phyloP scores from a whole-genome alignment of 1,140 invertebrate species.

The Drosophila auraria region DNA sequence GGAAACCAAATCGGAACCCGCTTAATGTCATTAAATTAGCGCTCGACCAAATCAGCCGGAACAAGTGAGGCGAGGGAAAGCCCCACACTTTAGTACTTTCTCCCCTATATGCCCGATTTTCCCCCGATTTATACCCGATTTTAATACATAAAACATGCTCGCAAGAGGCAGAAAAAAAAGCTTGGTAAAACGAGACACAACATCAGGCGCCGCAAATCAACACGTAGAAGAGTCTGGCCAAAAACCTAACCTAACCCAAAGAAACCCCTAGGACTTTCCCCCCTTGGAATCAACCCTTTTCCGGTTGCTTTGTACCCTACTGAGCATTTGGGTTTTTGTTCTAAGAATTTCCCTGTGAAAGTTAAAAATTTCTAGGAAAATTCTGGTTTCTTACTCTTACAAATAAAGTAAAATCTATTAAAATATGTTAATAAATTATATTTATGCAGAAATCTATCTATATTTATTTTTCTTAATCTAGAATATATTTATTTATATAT shows the following conservation, averaged over 20 bases:
- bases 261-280: background rate
- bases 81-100: background rate
- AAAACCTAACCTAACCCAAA: slow-evolving; percentile 23
- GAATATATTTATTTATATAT: background rate
- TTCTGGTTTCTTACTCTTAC: no score
- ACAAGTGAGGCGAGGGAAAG: slow-evolving; percentile 52
- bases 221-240: slow-evolving; percentile 57
- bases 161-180: no score
- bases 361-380: background rate
- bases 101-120: background rate
- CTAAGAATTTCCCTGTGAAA: background rate
- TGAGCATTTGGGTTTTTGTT: slow-evolving; percentile 8
- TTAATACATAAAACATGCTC: slow-evolving; percentile 51
- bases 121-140: background rate
- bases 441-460: background rate
- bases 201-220: slow-evolving; percentile 62
- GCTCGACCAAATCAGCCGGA: slow-evolving; percentile 62
- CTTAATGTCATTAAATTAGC: slow-evolving; percentile 77
- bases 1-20: slow-evolving; percentile 53
- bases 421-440: background rate
- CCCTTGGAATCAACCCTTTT: slow-evolving; percentile 42
- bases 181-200: slow-evolving; percentile 24
- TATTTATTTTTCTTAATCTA: background rate
- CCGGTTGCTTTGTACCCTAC: slow-evolving; percentile 8
- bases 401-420: background rate